Evolutionary conservation across 1,140 invertebrate genomes (phyloP).

Genomic region (Caenorhabditis latens): DNA sequence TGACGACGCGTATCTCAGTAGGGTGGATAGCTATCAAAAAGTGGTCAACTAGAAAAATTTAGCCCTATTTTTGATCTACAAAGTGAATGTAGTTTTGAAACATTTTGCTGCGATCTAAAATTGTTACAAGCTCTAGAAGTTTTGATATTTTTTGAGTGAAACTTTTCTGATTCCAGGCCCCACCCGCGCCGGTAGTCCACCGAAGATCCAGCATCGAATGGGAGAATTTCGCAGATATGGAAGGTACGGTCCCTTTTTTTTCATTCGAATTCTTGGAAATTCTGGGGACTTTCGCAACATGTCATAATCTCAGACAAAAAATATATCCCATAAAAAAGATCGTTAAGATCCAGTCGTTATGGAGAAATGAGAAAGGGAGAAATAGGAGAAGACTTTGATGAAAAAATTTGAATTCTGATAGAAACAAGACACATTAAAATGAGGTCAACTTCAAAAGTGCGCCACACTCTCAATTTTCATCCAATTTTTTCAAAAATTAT

Average conservation of each 20-base stretch:
- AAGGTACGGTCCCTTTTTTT: constrained; percentile 39
- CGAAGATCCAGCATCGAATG: constrained; percentile 70
- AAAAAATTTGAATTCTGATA: neutral
- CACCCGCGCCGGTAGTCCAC: constrained; percentile 71
- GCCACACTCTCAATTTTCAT: too few relatives aligned
- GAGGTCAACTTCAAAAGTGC: too few relatives aligned
- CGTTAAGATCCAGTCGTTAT: neutral
- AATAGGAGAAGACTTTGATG: neutral
- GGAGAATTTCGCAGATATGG: constrained; percentile 73
- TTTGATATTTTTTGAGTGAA: too few relatives aligned
- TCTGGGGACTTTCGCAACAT: neutral
- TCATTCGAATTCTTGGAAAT: too few relatives aligned
- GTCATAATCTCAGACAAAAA: neutral
- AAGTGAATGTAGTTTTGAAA: too few relatives aligned
- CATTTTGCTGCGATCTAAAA: too few relatives aligned
- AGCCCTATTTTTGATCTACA: too few relatives aligned
- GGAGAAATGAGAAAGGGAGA: neutral
- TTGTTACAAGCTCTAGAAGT: too few relatives aligned
- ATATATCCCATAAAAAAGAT: neutral
- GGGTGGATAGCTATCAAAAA: too few relatives aligned
- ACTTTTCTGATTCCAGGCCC: constrained; percentile 62
- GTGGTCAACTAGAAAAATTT: too few relatives aligned
- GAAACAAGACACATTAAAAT: neutral
- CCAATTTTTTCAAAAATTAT: too few relatives aligned
- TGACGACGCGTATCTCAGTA: too few relatives aligned